A percentile compares a stretch with the other conserved stretches of the same genome.
Evolutionary conservation across 1,140 invertebrate genomes (phyloP).

Genomic region (Eubasilissa regina): DNA sequence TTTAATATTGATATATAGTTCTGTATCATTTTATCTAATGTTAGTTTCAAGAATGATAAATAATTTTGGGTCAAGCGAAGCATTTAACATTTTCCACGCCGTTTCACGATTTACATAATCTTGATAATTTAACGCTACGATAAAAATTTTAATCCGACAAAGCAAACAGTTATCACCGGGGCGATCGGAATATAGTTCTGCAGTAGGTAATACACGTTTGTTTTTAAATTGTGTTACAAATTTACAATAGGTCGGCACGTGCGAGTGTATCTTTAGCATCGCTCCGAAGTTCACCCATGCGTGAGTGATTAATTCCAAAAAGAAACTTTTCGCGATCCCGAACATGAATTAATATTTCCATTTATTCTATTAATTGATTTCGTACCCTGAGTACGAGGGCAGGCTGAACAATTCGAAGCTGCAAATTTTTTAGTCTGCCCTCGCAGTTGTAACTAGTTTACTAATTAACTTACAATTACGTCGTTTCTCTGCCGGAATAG

Average conservation of each 20-base stretch:
- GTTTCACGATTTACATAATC: slow-evolving; percentile 53
- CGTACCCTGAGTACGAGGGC: no score
- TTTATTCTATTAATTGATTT: no score
- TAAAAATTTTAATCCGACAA: slow-evolving; percentile 45
- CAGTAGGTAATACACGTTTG: slow-evolving; percentile 23
- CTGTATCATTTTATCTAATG: no score
- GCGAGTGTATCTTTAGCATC: slow-evolving; percentile 12
- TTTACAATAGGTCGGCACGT: neutral
- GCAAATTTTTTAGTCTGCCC: no score
- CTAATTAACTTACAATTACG: no score
- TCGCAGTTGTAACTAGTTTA: no score
- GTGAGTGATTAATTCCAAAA: slow-evolving; percentile 35
- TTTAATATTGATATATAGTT: no score
- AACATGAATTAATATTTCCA: no score
- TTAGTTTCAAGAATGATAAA: slow-evolving; percentile 28
- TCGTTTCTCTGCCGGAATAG: no score
- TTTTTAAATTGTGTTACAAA: slow-evolving; percentile 22
- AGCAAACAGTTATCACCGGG: slow-evolving; percentile 20
- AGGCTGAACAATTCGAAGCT: no score
- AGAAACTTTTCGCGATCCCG: neutral
- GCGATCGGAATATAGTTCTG: slow-evolving; percentile 29
- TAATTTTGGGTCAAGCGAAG: slow-evolving; percentile 17
- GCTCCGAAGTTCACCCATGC: slow-evolving; percentile 22
- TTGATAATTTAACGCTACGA: slow-evolving; percentile 51
- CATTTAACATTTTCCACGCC: slow-evolving; percentile 52